phyloP scores from a whole-genome alignment of 2,797 vertebrate species.

The Microctenopoma steveboyesi region DNA sequence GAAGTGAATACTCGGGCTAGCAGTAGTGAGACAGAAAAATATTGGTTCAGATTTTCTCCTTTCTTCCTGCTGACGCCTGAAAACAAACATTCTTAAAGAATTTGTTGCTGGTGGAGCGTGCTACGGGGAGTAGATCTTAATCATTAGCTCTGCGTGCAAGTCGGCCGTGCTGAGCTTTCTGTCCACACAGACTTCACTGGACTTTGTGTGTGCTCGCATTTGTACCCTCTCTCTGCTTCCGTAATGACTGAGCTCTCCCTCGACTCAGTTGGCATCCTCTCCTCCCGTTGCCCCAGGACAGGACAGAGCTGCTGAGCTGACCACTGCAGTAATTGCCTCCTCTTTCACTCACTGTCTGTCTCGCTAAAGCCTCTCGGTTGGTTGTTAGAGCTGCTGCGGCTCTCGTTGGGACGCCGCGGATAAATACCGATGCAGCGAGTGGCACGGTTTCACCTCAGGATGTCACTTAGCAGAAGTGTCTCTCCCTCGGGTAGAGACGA shows the following conservation, averaged over 20 bases:
- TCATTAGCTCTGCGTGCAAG: conserved; percentile 47
- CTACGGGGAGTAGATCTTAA: conserved; percentile 20
- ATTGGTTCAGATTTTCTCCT: neutral
- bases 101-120: conserved; percentile 25
- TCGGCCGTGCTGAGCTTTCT: conserved; percentile 33
- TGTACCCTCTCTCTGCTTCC: conserved; percentile 32
- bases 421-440: conserved; percentile 50
- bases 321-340: conserved; percentile 67
- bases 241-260: conserved; percentile 52
- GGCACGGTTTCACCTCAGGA: conserved; percentile 44
- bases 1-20: neutral
- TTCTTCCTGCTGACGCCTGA: conserved; percentile 17
- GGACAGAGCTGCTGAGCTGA: conserved; percentile 66
- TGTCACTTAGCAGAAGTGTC: conserved; percentile 49
- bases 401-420: conserved; percentile 47
- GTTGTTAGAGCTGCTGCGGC: conserved; percentile 47
- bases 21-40: neutral
- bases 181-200: conserved; percentile 36
- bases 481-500: conserved; percentile 50
- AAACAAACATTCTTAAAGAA: conserved; percentile 42
- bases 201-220: conserved; percentile 23
- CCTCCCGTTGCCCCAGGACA: conserved; percentile 62
- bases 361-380: conserved; percentile 42
- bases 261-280: conserved; percentile 40
- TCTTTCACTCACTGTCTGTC: conserved; percentile 57